Percentiles rank a stretch among this genome's conserved stretches.
Conservation (phyloP, 2,797 vertebrate genomes). For the Myotis planiceps region DNA sequence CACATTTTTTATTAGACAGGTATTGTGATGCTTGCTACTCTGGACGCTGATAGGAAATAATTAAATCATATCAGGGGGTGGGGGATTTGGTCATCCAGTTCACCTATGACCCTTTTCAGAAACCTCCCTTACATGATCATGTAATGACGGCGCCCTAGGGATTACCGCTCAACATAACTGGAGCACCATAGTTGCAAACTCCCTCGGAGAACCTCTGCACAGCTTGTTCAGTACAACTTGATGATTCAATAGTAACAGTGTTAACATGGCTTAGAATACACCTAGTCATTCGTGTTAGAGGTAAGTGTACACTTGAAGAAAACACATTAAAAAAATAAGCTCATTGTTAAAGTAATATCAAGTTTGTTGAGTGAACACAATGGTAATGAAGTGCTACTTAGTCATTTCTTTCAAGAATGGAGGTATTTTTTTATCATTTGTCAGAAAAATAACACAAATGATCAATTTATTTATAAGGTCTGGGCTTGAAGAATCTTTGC, state of each 20-base stretch:
- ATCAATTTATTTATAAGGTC: not conserved
- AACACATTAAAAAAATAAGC: not conserved
- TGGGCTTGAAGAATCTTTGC: not conserved
- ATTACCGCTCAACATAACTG: not conserved
- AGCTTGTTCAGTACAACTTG: not conserved
- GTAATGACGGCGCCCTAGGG: rapidly evolving
- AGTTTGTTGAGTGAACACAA: not conserved
- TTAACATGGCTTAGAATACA: not conserved
- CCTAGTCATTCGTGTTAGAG: not conserved
- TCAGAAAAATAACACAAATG: not conserved
- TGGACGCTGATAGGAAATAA: not conserved
- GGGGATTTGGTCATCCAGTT: no score
- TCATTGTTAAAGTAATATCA: not conserved
- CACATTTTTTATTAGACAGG: not conserved
- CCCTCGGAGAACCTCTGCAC: not conserved
- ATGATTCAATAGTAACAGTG: not conserved
- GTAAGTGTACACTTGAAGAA: not conserved
- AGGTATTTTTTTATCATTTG: not conserved
- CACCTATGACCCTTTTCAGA: not conserved
- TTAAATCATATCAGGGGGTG: not conserved
- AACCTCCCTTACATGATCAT: not conserved
- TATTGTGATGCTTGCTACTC: not conserved
- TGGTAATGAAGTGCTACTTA: not conserved
- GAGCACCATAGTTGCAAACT: not conserved
- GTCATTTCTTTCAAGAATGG: not conserved